Evolutionary conservation across 2,797 vertebrate species (phyloP), one percentile per base, ranked within the genome.

Genomic region (Tenualosa ilisha): DNA sequence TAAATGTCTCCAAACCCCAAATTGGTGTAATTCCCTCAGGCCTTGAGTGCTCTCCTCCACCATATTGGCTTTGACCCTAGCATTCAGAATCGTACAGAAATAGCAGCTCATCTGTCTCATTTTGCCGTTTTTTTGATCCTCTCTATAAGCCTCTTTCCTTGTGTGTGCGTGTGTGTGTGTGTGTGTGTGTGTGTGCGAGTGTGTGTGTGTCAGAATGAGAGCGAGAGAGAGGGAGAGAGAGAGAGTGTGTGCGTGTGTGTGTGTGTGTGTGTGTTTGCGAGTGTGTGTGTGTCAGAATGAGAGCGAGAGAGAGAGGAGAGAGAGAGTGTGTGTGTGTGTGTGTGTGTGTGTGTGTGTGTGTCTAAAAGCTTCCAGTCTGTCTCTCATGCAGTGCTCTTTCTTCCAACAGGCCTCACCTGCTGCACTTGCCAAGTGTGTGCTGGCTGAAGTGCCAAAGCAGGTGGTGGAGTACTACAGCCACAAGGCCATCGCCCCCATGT

Each of bases 401-500:
- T 0, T 83, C 54, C 90, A 65, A 0, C 95, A 99, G 98, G 98
- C 97, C 0, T 97, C 97, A 0, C 97, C 98, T 0, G 96, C 97
- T 0, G 97, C 97, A 0, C 92, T 99, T 94, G 98, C 98, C n/a
- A 98, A 97, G 93, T 97, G 97, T 0, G 98, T 99, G 89, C 93
- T 99, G 91, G 98, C 98, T 0, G 97, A 99, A 93, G 98, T 99
- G 82, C 98, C 98, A 87, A 97, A 96, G 90, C 98, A 99, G 92
- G 96, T 99, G 85, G 97, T 99, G 87, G 98, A 98, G 89, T 98
- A 97, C 91, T 98, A 97, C 95, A 99, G 97, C 93, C 96, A 97
- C 93, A 98, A 97, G 91, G 97, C 95, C 84, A 97, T 98, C 81
- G 92, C 96, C 0, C 98, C 97, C 0, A 96, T 96, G 83, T 93